phyloP scores from a whole-genome alignment of 2,113 vertebrate species.

The Nannospalax galili region DNA sequence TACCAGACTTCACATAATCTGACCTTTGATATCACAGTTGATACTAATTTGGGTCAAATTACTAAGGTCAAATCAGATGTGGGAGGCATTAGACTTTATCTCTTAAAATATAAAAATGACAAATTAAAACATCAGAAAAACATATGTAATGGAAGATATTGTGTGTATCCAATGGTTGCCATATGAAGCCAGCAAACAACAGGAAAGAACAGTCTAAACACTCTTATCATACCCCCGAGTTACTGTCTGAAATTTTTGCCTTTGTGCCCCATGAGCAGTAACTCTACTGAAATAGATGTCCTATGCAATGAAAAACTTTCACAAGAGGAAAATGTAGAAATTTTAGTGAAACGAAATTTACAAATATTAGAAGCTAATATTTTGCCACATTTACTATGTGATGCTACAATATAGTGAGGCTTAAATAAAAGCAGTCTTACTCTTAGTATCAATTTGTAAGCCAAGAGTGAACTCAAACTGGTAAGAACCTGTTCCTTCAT shows the following conservation, averaged over 20 bases:
- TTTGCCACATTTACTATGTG: background rate
- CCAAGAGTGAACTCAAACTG: too few relatives aligned
- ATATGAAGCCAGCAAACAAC: background rate
- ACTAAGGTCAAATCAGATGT: background rate
- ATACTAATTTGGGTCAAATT: background rate
- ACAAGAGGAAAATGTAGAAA: background rate
- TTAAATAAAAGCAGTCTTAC: too few relatives aligned
- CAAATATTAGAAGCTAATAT: background rate
- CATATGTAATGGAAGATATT: too few relatives aligned
- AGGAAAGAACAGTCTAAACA: background rate
- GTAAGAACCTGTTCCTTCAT: too few relatives aligned
- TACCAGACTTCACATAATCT: too few relatives aligned
- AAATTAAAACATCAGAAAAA: too few relatives aligned
- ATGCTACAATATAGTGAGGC: too few relatives aligned
- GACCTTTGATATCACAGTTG: too few relatives aligned
- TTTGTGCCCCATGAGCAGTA: background rate
- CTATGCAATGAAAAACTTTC: conserved; percentile 12
- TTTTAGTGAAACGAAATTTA: background rate
- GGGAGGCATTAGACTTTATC: too few relatives aligned
- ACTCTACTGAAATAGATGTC: background rate
- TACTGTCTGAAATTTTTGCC: background rate
- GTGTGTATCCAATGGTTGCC: background rate
- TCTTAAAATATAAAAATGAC: too few relatives aligned
- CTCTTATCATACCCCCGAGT: background rate
- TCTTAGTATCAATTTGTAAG: too few relatives aligned